Evolutionary conservation across 1,140 invertebrate species (phyloP), one percentile per base, ranked within the genome.

Genomic region (Oedothorax gibbosus): DNA sequence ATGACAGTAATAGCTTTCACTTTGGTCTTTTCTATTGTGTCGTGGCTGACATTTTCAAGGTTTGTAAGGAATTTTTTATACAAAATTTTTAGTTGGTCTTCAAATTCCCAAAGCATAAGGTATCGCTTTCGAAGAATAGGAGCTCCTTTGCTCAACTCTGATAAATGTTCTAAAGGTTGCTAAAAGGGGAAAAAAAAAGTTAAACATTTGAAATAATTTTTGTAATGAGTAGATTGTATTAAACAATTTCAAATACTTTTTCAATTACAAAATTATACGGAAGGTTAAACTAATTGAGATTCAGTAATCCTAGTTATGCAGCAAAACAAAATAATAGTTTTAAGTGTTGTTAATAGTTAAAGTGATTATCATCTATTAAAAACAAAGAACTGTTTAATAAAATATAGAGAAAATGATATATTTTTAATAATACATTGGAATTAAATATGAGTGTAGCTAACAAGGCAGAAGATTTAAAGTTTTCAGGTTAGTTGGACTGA

Each of bases 1-100:
- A 98, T 93, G 0, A 89, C 87, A 87, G 92, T 92, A 86, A 98
- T 93, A 1, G 94, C 94, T 89, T 96, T 95, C 88, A 95, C 94
- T 89, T 96, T 95, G 87, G 96, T 95, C 2, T 93, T 91, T 64
- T 97, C 95, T 11, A 95, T 90, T 12, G 92, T 92, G 88, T 96
- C 94, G 82, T 93, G 92, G 0, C 93, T 92, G 66, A 94, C 92
- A 12, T 88, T 90, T 83, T 93, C 92, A 56, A 97, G 86, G 53
- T 93, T 91, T 79, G 91, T 89, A 7, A 96, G 88, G 89, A 95
- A 96, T 88, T 91, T 91, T n/a, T 91, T 90, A 91, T 97, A 98
- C 35, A 92, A 90, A 86, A 93, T 91, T 89, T 96, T 96, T 8
- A 99, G 89, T 87, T 95, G 93, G 88, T 95, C 93, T 90, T 98